Percentiles rank a stretch among this genome's conserved stretches.
Evolutionary conservation across 2,888 invertebrate species (phyloP).

Genomic region (Chloromyia formosa): DNA sequence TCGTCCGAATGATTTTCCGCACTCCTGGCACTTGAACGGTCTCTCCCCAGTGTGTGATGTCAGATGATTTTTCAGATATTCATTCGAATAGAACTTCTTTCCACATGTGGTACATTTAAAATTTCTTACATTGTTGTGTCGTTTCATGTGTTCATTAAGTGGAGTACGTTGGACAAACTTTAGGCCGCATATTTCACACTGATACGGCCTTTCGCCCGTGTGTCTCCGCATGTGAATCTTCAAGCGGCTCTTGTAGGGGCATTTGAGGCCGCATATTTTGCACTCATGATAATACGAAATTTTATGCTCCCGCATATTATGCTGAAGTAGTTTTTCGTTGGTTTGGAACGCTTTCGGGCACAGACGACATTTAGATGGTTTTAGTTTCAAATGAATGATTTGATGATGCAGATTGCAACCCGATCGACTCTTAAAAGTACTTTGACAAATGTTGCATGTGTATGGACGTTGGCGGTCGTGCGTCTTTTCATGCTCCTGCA

Average conservation of each 20-base stretch:
- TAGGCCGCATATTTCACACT: slow-evolving; percentile 72
- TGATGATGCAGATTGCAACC: too few relatives aligned
- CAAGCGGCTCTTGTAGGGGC: slow-evolving; percentile 47
- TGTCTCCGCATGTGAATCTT: slow-evolving; percentile 68
- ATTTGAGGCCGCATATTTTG: too few relatives aligned
- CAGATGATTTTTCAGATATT: slow-evolving; percentile 70
- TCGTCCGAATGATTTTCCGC: slow-evolving; percentile 68
- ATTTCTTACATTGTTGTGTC: slow-evolving; percentile 70
- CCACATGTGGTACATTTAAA: slow-evolving; percentile 69
- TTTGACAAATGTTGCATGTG: too few relatives aligned
- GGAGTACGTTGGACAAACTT: slow-evolving; percentile 71
- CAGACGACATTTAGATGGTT: too few relatives aligned
- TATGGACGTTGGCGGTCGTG: too few relatives aligned
- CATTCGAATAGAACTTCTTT: slow-evolving; percentile 70
- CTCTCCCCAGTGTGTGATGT: slow-evolving; percentile 69
- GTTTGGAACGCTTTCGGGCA: too few relatives aligned
- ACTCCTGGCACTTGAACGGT: slow-evolving; percentile 70
- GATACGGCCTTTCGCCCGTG: slow-evolving; percentile 70
- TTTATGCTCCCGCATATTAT: too few relatives aligned
- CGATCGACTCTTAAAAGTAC: too few relatives aligned
- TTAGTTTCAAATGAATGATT: too few relatives aligned
- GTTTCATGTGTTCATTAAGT: slow-evolving; percentile 72
- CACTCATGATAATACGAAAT: too few relatives aligned
- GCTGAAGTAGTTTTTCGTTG: too few relatives aligned
- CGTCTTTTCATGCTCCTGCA: too few relatives aligned